Conservation (phyloP, 2,888 invertebrate species). For the Elysia crispata region DNA sequence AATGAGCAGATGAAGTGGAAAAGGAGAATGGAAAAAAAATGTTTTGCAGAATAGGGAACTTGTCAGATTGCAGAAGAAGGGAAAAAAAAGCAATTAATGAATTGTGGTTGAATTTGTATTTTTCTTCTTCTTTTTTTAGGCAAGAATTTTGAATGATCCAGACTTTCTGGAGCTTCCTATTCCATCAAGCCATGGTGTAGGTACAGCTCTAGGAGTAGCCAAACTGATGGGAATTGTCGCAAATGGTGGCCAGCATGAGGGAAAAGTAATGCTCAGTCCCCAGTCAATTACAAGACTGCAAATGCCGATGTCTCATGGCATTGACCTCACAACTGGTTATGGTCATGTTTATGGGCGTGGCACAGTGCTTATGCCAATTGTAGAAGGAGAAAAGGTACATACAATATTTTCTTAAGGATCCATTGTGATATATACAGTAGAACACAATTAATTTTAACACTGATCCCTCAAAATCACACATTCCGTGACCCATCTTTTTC, state of each 20-base stretch:
- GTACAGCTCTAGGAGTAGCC: constrained; percentile 63
- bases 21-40: too few species aligned
- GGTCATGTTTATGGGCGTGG: constrained; percentile 64
- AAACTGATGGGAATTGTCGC: constrained; percentile 64
- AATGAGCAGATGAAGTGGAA: too few species aligned
- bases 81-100: too few species aligned
- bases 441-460: too few species aligned
- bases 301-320: constrained; percentile 60
- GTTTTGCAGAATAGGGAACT: too few species aligned
- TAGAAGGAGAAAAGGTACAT: constrained; percentile 61
- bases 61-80: too few species aligned
- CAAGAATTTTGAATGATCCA: constrained; percentile 64
- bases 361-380: constrained; percentile 62
- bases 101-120: too few species aligned
- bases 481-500: too few species aligned
- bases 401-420: too few species aligned
- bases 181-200: constrained; percentile 64
- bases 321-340: constrained; percentile 60
- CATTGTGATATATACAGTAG: too few species aligned
- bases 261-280: constrained; percentile 57
- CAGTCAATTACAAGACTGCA: constrained; percentile 58
- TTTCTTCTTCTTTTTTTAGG: constrained; percentile 46
- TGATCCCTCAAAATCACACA: too few species aligned
- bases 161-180: constrained; percentile 63
- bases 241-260: constrained; percentile 63